Base-by-base conservation (phyloP, 2,888 invertebrate genomes). In the Lycaena phlaeas region DNA sequence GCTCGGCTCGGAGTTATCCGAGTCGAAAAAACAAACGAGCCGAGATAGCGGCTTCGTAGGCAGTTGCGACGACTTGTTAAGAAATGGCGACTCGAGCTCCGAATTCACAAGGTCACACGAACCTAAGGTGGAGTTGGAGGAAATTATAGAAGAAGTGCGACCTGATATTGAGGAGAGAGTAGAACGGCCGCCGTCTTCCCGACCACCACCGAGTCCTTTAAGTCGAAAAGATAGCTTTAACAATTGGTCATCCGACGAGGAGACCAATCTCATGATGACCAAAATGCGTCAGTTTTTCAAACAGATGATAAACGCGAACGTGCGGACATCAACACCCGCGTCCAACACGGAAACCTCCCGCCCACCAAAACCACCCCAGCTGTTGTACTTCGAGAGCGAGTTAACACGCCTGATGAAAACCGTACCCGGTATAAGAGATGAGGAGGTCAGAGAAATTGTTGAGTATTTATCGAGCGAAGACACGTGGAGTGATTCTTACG, bases 201-300 rank as follows among this genome's bases (percentile, higher is more conserved):
- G 68, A 41, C 75, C 78, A 46, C 81, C 87, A 38, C 82, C 86
- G 37, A 85, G 76, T 52, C 87, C 90, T 9, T 74, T 95, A 17
- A 90, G 91, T 26, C 87, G 95, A 48, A 95, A 94, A 72, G 95
- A 95, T 68, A 94, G 94, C 65, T 95, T 95, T 76, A 95, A 95
- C 66, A 95, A 95, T 62, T 96, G 95, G 95, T 95, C 94, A 49
- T 95, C 95, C 2, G 95, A 96, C 61, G 96, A 96, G 65, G 96
- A 96, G 77, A 96, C 95, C 2, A 96, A 96, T 69, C 77, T 95
- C 30, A 96, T 96, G 95, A 96, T 96, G 95, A 93, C 92, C 26
- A 95, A 95, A 81, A 94, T 96, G 94, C 86, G 95, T 1, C 94
- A 94, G 57, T 95, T 96, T 70, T 95, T 96, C 71, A 95, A 95